A percentile compares a stretch with the other conserved stretches of the same genome.
Evolutionary conservation across 2,113 vertebrate genomes (phyloP).

Genomic region (Tringa solitaria): DNA sequence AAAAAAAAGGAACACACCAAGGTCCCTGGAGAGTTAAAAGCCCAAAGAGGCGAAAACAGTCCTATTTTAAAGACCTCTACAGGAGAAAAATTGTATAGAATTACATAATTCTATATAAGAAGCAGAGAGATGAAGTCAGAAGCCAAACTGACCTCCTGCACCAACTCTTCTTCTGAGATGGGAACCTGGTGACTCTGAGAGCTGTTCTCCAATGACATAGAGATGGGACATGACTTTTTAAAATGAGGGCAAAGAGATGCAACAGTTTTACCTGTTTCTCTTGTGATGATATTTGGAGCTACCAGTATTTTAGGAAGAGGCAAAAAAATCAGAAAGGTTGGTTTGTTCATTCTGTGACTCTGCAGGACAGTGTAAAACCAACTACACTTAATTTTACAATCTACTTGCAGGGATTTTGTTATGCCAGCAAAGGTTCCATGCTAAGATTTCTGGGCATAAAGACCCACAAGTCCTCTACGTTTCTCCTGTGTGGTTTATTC

Average conservation of each 20-base stretch:
- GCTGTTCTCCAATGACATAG: not conserved
- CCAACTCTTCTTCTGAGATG: not conserved
- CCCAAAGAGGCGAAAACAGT: not conserved
- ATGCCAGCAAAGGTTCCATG: not conserved
- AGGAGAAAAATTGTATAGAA: not conserved
- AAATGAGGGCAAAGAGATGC: not conserved
- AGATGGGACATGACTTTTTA: not conserved
- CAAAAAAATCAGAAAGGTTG: not conserved
- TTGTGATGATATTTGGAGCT: not conserved
- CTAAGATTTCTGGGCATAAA: not conserved
- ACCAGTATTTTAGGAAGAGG: not conserved
- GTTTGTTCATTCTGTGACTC: not conserved
- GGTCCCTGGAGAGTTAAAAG: not conserved
- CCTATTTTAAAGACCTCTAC: not conserved
- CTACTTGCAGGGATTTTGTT: not conserved
- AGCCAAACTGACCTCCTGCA: not conserved
- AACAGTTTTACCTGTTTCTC: not conserved
- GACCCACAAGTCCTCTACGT: fast-evolving
- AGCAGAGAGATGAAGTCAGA: not conserved
- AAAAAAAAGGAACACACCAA: not conserved
- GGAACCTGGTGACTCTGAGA: not conserved
- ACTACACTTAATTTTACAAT: not conserved
- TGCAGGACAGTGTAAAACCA: not conserved
- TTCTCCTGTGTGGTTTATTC: not conserved
- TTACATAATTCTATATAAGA: not conserved